phyloP scores from a whole-genome alignment of 2,888 invertebrate genomes.

The Ptychoptera albimana region DNA sequence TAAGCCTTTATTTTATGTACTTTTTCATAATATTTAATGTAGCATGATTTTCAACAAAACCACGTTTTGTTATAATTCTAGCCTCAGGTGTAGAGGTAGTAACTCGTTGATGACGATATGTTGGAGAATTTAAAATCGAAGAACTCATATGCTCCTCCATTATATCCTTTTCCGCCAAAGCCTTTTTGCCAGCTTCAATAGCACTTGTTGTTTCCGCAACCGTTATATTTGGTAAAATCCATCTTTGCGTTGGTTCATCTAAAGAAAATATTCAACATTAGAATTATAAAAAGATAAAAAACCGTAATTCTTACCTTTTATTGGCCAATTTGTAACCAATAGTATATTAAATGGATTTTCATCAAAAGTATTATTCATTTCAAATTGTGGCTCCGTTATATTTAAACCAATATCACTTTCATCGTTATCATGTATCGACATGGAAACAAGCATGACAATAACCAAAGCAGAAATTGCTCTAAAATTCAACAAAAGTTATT shows the following conservation, averaged over 20 bases:
- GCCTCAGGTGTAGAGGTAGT: conserved; percentile 45
- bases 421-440: conserved; percentile 3
- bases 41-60: conserved; percentile 52
- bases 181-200: conserved; percentile 37
- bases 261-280: conserved; percentile 4
- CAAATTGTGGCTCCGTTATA: too few species aligned
- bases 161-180: conserved; percentile 36
- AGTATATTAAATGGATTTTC: neutral
- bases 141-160: conserved; percentile 34
- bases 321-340: neutral
- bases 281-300: neutral
- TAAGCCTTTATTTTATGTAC: conserved; percentile 17
- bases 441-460: conserved; percentile 12
- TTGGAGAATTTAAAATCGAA: conserved; percentile 41
- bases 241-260: conserved; percentile 8
- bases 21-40: conserved; percentile 40
- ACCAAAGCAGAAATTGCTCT: conserved; percentile 13
- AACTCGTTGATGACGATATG: conserved; percentile 52
- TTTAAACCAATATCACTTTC: too few species aligned
- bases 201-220: conserved; percentile 34
- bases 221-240: conserved; percentile 17
- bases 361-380: too few species aligned
- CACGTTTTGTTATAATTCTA: conserved; percentile 44
- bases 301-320: neutral
- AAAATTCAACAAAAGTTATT: conserved; percentile 2